These are phyloP conservation scores for Popillia japonica DNA, from an alignment of 1,140 invertebrate genomes.

Conservation along the genomic window DNA sequence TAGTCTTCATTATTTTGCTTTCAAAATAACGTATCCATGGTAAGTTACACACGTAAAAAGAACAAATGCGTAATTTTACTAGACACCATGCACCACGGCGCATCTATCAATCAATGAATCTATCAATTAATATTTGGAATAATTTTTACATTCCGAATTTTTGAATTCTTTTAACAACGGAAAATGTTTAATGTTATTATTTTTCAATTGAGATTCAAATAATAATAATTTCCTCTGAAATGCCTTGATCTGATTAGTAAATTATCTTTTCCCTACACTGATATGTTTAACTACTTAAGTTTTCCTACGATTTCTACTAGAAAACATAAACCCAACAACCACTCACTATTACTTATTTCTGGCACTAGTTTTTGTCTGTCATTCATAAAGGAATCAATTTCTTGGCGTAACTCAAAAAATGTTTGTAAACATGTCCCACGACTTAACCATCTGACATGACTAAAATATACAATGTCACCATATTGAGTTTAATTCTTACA, in stretches of 20 bases:
- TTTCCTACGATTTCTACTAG: slow-evolving; percentile 45
- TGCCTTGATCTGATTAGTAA: slow-evolving; percentile 41
- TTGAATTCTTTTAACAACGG: slow-evolving; percentile 43
- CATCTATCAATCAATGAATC: too few species aligned
- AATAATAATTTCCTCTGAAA: slow-evolving; percentile 45
- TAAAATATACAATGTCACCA: slow-evolving; percentile 53
- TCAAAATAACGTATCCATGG: too few species aligned
- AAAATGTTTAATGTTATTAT: slow-evolving; percentile 39
- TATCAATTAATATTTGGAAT: slow-evolving; percentile 1
- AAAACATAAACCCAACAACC: slow-evolving; percentile 45
- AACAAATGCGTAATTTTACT: too few species aligned
- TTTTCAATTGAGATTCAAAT: slow-evolving; percentile 43
- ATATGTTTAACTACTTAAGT: slow-evolving; percentile 44
- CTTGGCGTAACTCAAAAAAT: slow-evolving; percentile 47
- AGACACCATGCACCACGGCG: too few species aligned
- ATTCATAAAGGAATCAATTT: slow-evolving; percentile 48
- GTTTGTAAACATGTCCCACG: slow-evolving; percentile 51
- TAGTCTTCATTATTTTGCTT: too few species aligned
- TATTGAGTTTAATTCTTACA: slow-evolving; percentile 54
- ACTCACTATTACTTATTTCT: slow-evolving; percentile 46
- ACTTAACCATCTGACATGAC: slow-evolving; percentile 54
- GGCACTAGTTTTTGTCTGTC: slow-evolving; percentile 45
- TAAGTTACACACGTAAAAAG: too few species aligned
- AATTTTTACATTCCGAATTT: slow-evolving; percentile 40
- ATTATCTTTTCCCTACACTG: slow-evolving; percentile 44